Percentiles rank a stretch among this genome's conserved stretches.
Evolutionary conservation across 2,113 vertebrate genomes (phyloP).

Genomic region (Mus pahari): DNA sequence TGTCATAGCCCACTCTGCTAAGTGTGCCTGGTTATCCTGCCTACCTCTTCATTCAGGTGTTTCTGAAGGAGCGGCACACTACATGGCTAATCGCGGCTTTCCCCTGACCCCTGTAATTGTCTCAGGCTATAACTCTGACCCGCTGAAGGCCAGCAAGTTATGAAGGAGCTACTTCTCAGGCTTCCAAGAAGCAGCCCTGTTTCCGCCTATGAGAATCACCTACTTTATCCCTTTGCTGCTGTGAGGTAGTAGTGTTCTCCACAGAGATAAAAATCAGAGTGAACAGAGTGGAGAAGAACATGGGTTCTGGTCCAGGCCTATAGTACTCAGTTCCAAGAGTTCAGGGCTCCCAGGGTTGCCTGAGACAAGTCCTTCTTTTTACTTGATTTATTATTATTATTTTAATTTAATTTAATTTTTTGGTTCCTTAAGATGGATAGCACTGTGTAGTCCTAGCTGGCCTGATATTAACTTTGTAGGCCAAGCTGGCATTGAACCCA

Average conservation of each 20-base stretch:
- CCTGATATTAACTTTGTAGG: neutral
- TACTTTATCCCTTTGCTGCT: neutral
- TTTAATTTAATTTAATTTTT: neutral
- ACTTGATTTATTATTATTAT: neutral
- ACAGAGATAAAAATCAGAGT: neutral
- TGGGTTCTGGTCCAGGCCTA: neutral
- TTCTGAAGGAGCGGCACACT: neutral
- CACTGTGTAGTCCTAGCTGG: neutral
- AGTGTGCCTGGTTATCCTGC: neutral
- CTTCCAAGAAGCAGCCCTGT: neutral
- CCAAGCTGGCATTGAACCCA: neutral
- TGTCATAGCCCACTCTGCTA: neutral
- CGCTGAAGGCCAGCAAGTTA: neutral
- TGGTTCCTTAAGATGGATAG: neutral
- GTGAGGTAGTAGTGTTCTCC: neutral
- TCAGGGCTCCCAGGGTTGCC: neutral
- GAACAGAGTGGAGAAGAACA: neutral
- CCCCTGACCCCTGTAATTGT: neutral
- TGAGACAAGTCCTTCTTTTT: neutral
- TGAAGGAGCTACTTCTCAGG: neutral
- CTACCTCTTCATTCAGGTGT: neutral
- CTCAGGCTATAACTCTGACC: neutral
- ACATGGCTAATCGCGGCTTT: neutral
- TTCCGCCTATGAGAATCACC: neutral
- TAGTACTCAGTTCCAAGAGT: neutral